Percentiles rank a stretch among this genome's conserved stretches.
Evolutionary conservation across 2,888 invertebrate genomes (phyloP).

Genomic region (Polyploca ridens): DNA sequence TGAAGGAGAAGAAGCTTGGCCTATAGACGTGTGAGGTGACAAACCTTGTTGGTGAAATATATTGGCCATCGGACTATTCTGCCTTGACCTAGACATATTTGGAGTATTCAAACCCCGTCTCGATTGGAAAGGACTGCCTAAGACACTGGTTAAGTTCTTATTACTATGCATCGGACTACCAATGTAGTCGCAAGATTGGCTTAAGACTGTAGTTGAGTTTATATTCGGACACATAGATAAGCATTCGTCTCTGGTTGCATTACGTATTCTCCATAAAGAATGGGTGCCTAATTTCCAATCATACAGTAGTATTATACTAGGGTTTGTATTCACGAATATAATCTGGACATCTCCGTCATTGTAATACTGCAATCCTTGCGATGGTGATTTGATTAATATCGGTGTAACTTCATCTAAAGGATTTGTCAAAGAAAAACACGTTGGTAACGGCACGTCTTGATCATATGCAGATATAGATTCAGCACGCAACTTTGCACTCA

Average conservation of each 20-base stretch:
- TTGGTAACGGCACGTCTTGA: conserved; percentile 86
- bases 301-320: conserved; percentile 92
- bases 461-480: conserved; percentile 71
- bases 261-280: conserved; percentile 92
- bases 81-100: conserved; percentile 55
- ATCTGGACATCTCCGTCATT: conserved; percentile 88
- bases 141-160: conserved; percentile 67
- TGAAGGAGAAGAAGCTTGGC: conserved; percentile 74
- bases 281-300: conserved; percentile 91
- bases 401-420: conserved; percentile 96
- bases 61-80: conserved; percentile 77
- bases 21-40: conserved; percentile 76
- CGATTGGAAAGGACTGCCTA: conserved; percentile 74
- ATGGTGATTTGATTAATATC: conserved; percentile 88
- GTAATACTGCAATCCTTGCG: conserved; percentile 83
- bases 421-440: conserved; percentile 94
- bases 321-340: conserved; percentile 90
- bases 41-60: conserved; percentile 76
- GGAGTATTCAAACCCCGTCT: conserved; percentile 62
- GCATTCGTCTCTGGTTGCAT: conserved; percentile 90
- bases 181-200: conserved; percentile 73
- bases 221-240: conserved; percentile 83
- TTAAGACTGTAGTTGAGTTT: conserved; percentile 69
- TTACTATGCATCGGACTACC: conserved; percentile 73
- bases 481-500: conserved; percentile 68